Conservation (phyloP, 2,113 vertebrate genomes). For the Myotis davidii region DNA sequence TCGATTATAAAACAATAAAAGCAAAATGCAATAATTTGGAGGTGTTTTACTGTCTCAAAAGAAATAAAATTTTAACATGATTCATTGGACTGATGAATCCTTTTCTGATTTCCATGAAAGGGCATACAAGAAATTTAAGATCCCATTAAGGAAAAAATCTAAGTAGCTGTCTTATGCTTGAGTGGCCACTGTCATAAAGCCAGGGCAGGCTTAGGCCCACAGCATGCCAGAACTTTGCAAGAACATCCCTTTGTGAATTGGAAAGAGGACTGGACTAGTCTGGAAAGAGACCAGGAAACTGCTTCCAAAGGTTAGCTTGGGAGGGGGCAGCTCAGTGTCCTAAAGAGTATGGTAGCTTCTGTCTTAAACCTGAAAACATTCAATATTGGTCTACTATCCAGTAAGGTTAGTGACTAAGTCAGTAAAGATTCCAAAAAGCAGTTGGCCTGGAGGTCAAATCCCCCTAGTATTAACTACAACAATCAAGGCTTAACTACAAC, state of each 20-base stretch:
- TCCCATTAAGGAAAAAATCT: background rate
- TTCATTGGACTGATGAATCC: background rate
- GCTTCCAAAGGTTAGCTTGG: background rate
- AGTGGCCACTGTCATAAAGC: slow-evolving; percentile 1
- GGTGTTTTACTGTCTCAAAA: background rate
- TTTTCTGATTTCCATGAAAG: background rate
- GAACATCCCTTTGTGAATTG: background rate
- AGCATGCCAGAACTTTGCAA: background rate
- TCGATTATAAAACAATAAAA: background rate
- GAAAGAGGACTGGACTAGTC: background rate
- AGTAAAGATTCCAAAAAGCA: background rate
- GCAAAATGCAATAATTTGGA: background rate
- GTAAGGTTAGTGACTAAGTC: background rate
- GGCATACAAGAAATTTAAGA: background rate
- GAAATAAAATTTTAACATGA: slow-evolving; percentile 18
- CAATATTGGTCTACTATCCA: background rate
- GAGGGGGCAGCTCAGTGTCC: background rate
- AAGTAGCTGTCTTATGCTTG: background rate
- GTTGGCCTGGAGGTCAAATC: too few relatives aligned
- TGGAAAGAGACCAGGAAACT: background rate
- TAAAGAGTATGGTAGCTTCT: background rate
- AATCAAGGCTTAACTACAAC: too few relatives aligned
- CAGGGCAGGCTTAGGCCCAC: background rate
- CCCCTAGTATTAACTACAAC: too few relatives aligned
- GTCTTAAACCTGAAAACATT: slow-evolving; percentile 5